Base-by-base conservation (phyloP, 2,797 vertebrate genomes). In the Typhlichthys subterraneus region DNA sequence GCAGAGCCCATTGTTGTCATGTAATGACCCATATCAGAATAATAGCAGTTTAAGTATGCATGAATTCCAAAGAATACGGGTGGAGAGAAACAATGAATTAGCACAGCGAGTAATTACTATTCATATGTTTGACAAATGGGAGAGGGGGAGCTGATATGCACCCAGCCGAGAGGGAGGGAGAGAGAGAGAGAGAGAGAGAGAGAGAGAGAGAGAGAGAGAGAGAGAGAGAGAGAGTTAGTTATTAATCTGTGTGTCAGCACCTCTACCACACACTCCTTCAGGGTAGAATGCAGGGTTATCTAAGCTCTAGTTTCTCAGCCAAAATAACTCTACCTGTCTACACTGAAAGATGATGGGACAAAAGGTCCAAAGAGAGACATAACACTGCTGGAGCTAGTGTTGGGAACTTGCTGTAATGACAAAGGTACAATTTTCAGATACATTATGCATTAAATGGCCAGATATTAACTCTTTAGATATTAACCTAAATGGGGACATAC, bases 1-100 rank as follows among this genome's bases (percentile, higher is more conserved):
- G 69, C 57, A 58, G 61, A 56, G 61, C 45, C 59, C 60, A 82
- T 88, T 86, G 83, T 85, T 76, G 53, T 75, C 80, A 80, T 76
- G 76, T 84, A 89, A 86, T 88, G 82, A 89, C 84, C 87, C 87
- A 70, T 83, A 79, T 78, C 83, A 64, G 76, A 86, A 88, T 84
- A 87, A 88, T 81, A 69, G 72, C 77, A 70, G 74, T 85, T 89
- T 83, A 85, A 79, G 74, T 80, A 86, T 87, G 82, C 83, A 89
- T 89, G 80, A 79, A 84, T 84, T 80, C 75, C 59, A 14, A 59
- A 80, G 76, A 89, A 87, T 72, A 75, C 62, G 38, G 79, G 68
- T 64, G 42, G 67, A 69, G 69, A 79, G 72, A 84, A 82, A 87
- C 81, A 88, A 85, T 81, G 81, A 77, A 89, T 85, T 83, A 84